These are phyloP conservation scores for Theropithecus gelada DNA, from an alignment of 2,113 vertebrate species.

Conservation along the genomic window DNA sequence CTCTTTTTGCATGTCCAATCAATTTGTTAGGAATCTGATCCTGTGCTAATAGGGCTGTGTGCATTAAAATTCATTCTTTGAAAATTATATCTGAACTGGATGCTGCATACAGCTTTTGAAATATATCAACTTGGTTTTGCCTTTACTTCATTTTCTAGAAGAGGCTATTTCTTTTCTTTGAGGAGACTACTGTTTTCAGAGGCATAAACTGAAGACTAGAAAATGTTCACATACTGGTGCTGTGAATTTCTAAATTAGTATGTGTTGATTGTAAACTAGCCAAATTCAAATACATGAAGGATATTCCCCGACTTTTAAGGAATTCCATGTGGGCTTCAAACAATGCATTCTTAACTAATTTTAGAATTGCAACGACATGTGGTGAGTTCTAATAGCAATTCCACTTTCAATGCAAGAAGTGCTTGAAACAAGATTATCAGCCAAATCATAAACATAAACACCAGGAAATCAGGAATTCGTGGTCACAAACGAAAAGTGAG, in stretches of 20 bases:
- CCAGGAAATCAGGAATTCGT: not conserved
- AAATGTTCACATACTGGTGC: not conserved
- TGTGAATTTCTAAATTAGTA: conserved; percentile 44
- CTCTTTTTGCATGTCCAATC: conserved; percentile 76
- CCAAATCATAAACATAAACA: not conserved
- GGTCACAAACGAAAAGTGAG: conserved; percentile 16
- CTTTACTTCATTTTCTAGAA: conserved; percentile 10
- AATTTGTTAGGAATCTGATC: conserved; percentile 71
- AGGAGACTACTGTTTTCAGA: conserved; percentile 13
- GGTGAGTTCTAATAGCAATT: not conserved
- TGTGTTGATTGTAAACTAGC: not conserved
- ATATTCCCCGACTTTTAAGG: not conserved
- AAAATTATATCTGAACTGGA: conserved; percentile 57
- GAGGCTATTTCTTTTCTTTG: not conserved
- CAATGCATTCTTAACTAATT: conserved; percentile 13
- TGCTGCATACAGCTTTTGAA: conserved; percentile 37
- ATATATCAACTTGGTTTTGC: not conserved
- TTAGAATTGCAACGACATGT: not conserved
- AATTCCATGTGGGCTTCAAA: not conserved
- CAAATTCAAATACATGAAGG: conserved; percentile 7
- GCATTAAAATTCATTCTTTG: conserved; percentile 76
- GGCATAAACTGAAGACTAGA: conserved; percentile 30
- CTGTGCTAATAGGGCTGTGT: not conserved
- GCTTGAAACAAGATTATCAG: no score
- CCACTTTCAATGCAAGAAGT: no score